A percentile compares a stretch with the other conserved stretches of the same genome.
phyloP scores from a whole-genome alignment of 1,140 invertebrate genomes.

The Drosophila grimshawi region DNA sequence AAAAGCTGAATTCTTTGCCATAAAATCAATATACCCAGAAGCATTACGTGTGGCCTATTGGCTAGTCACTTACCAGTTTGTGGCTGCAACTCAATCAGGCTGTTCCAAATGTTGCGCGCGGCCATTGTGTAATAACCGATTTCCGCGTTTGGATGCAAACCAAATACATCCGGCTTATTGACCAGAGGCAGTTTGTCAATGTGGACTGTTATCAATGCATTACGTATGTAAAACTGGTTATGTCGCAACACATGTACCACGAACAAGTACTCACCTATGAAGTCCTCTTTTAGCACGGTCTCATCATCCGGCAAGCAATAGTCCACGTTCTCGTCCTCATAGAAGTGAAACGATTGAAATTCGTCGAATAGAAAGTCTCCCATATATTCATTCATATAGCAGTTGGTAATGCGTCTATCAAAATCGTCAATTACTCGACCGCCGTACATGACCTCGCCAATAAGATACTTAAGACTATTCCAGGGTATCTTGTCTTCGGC shows the following conservation, averaged over 20 bases:
- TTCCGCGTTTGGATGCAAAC: conserved; percentile 96
- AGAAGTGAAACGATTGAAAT: conserved; percentile 96
- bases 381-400: conserved; percentile 97
- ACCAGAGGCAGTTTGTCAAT: conserved; percentile 90
- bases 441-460: conserved; percentile 97
- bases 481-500: conserved; percentile 90
- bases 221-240: conserved; percentile 62
- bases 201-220: conserved; percentile 75
- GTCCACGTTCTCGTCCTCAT: conserved; percentile 89
- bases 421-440: conserved; percentile 95
- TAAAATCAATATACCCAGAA: conserved; percentile 19
- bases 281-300: conserved; percentile 87
- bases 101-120: conserved; percentile 92
- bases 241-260: conserved; percentile 9
- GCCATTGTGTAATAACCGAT: conserved; percentile 95
- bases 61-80: conserved; percentile 89
- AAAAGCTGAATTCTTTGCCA: neutral
- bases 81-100: conserved; percentile 94
- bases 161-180: conserved; percentile 94
- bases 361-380: conserved; percentile 96
- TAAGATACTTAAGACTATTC: conserved; percentile 95
- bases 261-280: conserved; percentile 86
- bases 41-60: conserved; percentile 2
- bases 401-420: conserved; percentile 92
- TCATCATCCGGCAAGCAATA: conserved; percentile 91